Percentiles rank a stretch among this genome's conserved stretches.
These are phyloP conservation scores for Spinus olivaceus DNA, from an alignment of 2,797 vertebrate species.

Conservation along the genomic window DNA sequence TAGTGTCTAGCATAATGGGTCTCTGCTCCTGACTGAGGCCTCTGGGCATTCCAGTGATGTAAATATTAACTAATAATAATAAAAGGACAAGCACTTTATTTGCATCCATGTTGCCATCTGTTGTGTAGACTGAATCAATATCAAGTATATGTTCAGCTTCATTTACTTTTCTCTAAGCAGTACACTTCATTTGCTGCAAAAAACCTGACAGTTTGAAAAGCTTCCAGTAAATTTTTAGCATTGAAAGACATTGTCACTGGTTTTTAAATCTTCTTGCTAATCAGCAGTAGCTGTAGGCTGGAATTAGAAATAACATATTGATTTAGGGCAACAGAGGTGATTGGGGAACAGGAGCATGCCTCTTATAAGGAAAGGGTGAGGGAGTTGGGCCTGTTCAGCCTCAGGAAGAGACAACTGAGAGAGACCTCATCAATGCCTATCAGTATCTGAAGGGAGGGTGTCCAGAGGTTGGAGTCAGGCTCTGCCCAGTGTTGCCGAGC, in stretches of 20 bases:
- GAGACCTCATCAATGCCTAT: rapidly evolving
- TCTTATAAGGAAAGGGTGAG: neutral
- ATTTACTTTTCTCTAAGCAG: constrained; percentile 19
- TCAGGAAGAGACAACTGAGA: rapidly evolving
- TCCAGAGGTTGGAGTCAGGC: neutral
- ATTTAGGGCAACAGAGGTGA: neutral
- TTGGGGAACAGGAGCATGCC: neutral
- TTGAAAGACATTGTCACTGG: neutral
- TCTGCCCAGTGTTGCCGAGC: neutral
- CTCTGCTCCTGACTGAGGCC: constrained; percentile 5
- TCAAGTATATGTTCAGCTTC: constrained; percentile 1
- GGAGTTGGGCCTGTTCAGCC: neutral
- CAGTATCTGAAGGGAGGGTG: neutral
- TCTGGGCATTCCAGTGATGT: constrained; percentile 33
- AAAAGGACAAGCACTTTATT: constrained; percentile 38
- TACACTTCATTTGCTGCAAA: neutral
- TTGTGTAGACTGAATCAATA: constrained; percentile 21
- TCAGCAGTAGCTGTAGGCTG: neutral
- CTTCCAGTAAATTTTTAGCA: neutral
- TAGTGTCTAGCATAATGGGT: neutral
- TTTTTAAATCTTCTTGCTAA: neutral
- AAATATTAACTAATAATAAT: constrained; percentile 62
- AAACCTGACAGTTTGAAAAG: neutral
- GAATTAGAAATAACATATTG: neutral
- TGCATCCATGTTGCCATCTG: constrained; percentile 56